phyloP scores from a whole-genome alignment of 2,797 vertebrate genomes.

The Sebastolobus alascanus region DNA sequence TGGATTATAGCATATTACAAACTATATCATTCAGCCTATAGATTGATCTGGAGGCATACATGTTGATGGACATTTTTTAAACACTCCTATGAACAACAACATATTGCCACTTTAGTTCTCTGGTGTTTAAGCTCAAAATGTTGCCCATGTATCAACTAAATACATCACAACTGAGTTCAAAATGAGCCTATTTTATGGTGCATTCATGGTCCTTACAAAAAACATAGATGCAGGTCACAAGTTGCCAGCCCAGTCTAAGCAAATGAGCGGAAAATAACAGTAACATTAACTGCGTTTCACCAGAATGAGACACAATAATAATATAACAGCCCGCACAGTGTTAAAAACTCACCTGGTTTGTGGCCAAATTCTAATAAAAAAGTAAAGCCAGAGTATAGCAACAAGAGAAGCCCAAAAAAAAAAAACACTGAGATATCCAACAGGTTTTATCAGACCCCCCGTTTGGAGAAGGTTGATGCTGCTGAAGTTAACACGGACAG shows the following conservation, averaged over 20 bases:
- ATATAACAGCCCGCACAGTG: conserved; percentile 1
- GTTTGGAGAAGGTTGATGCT: conserved; percentile 61
- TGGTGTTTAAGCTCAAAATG: conserved; percentile 35
- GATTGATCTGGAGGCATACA: conserved; percentile 24
- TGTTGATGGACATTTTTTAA: conserved; percentile 15
- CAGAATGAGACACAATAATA: conserved; percentile 14
- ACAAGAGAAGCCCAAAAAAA: conserved; percentile 8
- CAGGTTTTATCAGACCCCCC: conserved; percentile 73
- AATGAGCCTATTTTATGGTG: not conserved
- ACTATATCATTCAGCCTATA: conserved; percentile 6
- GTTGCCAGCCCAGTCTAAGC: conserved; percentile 21
- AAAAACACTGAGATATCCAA: conserved; percentile 58
- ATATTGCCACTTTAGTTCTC: conserved; percentile 35
- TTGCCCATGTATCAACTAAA: not conserved
- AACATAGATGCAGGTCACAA: conserved; percentile 22
- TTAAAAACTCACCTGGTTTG: conserved; percentile 73
- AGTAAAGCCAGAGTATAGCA: conserved; percentile 47
- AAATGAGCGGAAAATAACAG: not conserved
- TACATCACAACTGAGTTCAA: conserved; percentile 24
- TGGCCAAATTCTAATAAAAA: conserved; percentile 28
- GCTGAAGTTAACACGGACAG: conserved; percentile 75
- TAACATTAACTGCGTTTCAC: conserved; percentile 10
- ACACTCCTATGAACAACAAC: conserved; percentile 7
- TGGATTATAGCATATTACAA: conserved; percentile 7
- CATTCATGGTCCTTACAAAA: not conserved